Base-by-base conservation (phyloP, 2,113 vertebrate species). In the Ailurus styani region DNA sequence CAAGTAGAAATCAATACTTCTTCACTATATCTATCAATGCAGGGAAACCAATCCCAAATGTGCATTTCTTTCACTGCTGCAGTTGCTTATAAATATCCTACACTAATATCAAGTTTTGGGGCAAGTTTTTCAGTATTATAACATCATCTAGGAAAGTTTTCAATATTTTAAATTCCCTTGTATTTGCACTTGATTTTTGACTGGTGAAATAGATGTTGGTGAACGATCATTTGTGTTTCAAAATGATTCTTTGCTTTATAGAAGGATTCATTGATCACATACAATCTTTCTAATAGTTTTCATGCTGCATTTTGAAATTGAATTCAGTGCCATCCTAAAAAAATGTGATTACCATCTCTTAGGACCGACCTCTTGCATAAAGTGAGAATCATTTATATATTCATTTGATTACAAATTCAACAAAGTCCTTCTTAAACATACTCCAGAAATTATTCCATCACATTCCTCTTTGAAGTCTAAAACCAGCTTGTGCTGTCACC, bases 1-100 rank as follows among this genome's bases (percentile, higher is more conserved):
- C 96, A 96, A 96, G 95, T 40, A 20, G 72, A 93, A 97, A 97
- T 96, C 98, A 97, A 94, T 94, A 90, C 42, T 77, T 73, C 90
- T 73, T 57, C 40, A 31, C 95, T 87, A 72, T 85, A 64, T 97
- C 95, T 92, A 50, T 82, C 90, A 60, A 1, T 86, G 75, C 21
- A 1, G 68, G 81, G 37, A 95, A 88, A 37, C 57, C 84, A 47
- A 37, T 68, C 45, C 64, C 68, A 87, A 66, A 37, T 40, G 50
- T 25, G 52, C 37, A 37, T 54, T 84, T 87, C 87, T 96, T 64
- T 87, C 57, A n/a, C 47, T 86, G 40, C 9, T 94, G 77, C 73
- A 23, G 45, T 42, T 62, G 52, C 75, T 52, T 78, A 37, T 82
- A 96, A 95, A 78, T 52, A 87, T 31, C 75, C 72, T 8, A 52